Conservation (phyloP, 2,888 invertebrate genomes). For the Stenichneumon culpator region DNA sequence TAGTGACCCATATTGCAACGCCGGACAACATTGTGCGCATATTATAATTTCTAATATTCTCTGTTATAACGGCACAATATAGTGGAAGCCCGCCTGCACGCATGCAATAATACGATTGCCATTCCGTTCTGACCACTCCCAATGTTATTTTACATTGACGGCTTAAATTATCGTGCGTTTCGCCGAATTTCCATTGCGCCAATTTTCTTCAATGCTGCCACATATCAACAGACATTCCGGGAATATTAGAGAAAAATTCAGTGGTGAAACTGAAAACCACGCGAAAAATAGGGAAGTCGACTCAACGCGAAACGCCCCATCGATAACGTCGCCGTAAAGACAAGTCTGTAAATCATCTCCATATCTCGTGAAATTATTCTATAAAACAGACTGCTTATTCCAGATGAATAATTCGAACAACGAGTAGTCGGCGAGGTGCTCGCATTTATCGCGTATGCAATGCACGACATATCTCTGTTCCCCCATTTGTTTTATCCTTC, state of each 20-base stretch:
- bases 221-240: no score
- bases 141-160: no score
- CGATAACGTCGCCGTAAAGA: background rate
- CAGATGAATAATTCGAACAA: conserved; percentile 26
- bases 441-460: conserved; percentile 35
- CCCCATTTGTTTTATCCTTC: conserved; percentile 9
- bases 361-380: background rate
- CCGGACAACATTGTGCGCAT: conserved; percentile 6
- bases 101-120: background rate
- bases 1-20: conserved; percentile 30
- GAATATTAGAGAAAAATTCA: background rate
- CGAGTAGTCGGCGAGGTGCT: conserved; percentile 3
- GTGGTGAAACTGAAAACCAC: background rate
- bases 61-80: conserved; percentile 1
- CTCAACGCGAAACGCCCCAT: background rate
- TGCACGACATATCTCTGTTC: conserved; percentile 30
- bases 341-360: background rate
- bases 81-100: background rate
- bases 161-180: no score
- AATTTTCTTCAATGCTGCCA: no score
- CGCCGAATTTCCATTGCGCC: no score
- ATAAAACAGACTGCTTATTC: conserved; percentile 9
- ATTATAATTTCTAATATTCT: background rate
- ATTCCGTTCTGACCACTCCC: background rate
- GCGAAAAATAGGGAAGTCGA: background rate